phyloP scores from a whole-genome alignment of 37 sponge, comb jelly and placozoan species.

The Agelas oroides region DNA sequence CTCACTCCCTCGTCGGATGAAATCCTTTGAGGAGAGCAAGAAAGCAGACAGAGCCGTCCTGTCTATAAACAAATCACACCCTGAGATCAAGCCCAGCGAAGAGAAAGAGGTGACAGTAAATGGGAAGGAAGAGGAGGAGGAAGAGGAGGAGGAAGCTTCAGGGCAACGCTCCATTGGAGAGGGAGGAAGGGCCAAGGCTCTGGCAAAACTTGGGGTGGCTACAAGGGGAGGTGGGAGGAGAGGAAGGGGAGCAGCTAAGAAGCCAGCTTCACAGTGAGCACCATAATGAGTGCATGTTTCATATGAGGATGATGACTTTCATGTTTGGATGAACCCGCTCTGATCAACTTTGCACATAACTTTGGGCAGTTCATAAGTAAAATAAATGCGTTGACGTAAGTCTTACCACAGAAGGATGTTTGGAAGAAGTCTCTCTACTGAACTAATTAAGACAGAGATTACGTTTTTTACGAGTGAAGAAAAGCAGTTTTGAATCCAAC shows the following conservation, averaged over 20 bases:
- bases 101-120: background rate
- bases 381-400: no score
- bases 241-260: background rate
- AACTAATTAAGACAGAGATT: no score
- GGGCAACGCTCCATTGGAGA: background rate
- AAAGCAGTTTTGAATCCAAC: no score
- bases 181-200: no score
- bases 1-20: conserved; percentile 43
- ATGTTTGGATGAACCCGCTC: no score
- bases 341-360: no score
- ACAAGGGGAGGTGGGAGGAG: conserved; percentile 12
- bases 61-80: background rate
- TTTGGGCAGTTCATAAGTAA: no score
- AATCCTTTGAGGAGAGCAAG: conserved; percentile 17
- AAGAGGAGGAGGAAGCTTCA: conserved; percentile 25
- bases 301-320: no score
- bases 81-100: background rate
- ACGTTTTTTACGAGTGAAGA: no score
- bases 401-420: no score
- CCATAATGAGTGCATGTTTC: background rate
- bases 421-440: no score
- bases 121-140: conserved; percentile 17
- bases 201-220: no score
- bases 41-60: conserved; percentile 30
- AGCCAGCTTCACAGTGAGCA: conserved; percentile 1